phyloP scores from a whole-genome alignment of 2,113 vertebrate genomes.

The Mellivora capensis region DNA sequence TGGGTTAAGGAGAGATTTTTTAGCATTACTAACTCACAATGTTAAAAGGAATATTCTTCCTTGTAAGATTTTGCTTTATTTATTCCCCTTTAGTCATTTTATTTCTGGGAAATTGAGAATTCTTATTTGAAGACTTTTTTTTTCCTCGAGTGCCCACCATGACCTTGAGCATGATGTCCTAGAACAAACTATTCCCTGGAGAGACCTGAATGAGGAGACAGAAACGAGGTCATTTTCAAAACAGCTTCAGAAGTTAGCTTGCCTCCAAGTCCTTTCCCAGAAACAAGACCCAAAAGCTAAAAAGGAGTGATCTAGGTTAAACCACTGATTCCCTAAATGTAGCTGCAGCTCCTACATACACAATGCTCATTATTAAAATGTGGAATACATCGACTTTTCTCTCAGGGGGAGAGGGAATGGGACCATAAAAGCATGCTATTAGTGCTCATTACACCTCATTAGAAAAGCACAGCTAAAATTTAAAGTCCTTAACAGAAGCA shows the following conservation, averaged over 20 bases:
- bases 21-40: not conserved
- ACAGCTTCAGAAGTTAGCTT: not conserved
- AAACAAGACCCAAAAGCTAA: not conserved
- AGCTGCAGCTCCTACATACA: not conserved
- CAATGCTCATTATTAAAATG: not conserved
- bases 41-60: not conserved
- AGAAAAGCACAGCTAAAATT: not conserved
- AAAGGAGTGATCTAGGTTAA: not conserved
- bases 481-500: not conserved
- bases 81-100: not conserved
- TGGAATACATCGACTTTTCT: not conserved
- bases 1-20: not conserved
- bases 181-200: conserved; percentile 61
- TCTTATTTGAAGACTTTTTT: conserved; percentile 6
- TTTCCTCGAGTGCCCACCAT: not conserved
- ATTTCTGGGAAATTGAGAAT: conserved; percentile 7
- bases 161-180: conserved; percentile 45
- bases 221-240: conserved; percentile 39
- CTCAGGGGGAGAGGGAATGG: not conserved
- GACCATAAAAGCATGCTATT: not conserved
- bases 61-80: not conserved
- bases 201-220: conserved; percentile 16
- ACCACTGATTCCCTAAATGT: not conserved
- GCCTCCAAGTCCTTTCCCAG: not conserved
- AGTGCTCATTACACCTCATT: not conserved